A percentile compares a stretch with the other conserved stretches of the same genome.
Conservation (phyloP, 2,888 invertebrate genomes). For the Leptinotarsa tumamoca region DNA sequence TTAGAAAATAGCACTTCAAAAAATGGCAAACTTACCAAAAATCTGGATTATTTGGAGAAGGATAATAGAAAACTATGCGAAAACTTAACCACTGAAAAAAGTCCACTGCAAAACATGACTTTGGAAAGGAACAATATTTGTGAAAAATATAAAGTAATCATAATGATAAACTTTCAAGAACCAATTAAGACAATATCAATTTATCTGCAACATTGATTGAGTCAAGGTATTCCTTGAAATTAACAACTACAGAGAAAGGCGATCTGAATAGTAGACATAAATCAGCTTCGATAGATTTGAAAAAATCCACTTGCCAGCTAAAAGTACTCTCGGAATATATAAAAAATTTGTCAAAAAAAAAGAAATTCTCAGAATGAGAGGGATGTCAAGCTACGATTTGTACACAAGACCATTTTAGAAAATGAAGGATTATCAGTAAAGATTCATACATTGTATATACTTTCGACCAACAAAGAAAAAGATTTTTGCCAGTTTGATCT, state of each 20-base stretch:
- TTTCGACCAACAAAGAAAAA: slow-evolving; percentile 31
- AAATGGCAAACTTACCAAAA: slow-evolving; percentile 10
- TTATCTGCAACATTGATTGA: background rate
- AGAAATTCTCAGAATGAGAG: too few species aligned
- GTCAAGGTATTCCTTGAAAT: background rate
- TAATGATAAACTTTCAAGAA: background rate
- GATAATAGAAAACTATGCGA: background rate
- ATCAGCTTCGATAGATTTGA: background rate
- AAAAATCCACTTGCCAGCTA: too few species aligned
- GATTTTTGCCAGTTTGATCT: slow-evolving; percentile 18
- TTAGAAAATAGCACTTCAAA: slow-evolving; percentile 4
- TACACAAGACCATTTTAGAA: background rate
- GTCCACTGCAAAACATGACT: background rate
- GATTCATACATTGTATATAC: slow-evolving; percentile 25
- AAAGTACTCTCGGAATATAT: too few species aligned
- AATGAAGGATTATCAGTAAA: slow-evolving; percentile 12
- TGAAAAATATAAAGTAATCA: background rate
- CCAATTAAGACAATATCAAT: background rate
- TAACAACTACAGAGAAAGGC: background rate
- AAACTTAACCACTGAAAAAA: background rate
- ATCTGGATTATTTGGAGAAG: slow-evolving; percentile 2
- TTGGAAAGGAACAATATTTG: background rate
- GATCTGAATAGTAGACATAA: background rate
- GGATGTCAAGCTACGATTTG: slow-evolving; percentile 1
- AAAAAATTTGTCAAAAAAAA: too few species aligned